Conservation (phyloP, 2,888 invertebrate genomes). For the Dolichopus griseipennis region DNA sequence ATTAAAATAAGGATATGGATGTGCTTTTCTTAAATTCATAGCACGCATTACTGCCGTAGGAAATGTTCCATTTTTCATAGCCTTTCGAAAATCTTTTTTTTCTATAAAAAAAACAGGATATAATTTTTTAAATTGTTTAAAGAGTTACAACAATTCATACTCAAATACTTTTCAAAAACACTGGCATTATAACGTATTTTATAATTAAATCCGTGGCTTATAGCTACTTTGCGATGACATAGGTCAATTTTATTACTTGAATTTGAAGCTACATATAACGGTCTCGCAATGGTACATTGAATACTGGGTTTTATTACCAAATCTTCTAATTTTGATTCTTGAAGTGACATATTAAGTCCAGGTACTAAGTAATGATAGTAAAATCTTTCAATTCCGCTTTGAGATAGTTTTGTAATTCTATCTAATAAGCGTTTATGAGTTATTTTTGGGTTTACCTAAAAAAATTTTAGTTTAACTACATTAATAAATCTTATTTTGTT, state of each 20-base stretch:
- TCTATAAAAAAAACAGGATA: slow-evolving; percentile 17
- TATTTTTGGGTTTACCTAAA: neutral
- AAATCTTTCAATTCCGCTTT: neutral
- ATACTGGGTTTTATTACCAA: neutral
- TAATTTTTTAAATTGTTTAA: too few relatives aligned
- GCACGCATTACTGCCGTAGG: slow-evolving; percentile 22
- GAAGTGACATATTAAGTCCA: neutral
- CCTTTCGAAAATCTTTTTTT: slow-evolving; percentile 21
- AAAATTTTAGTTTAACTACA: neutral
- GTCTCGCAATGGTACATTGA: slow-evolving; percentile 21
- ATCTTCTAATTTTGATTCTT: neutral
- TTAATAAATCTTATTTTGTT: neutral
- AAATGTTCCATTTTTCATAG: slow-evolving; percentile 24
- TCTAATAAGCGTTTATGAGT: neutral
- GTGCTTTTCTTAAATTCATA: slow-evolving; percentile 24
- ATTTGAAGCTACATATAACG: slow-evolving; percentile 23
- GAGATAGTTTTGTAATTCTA: neutral
- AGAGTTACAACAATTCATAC: neutral
- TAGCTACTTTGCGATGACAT: slow-evolving; percentile 25
- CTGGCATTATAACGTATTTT: neutral
- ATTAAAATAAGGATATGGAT: slow-evolving; percentile 32
- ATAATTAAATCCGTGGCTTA: slow-evolving; percentile 16
- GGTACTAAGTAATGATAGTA: neutral
- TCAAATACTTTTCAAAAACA: neutral
- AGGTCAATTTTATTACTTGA: slow-evolving; percentile 24